Percentiles rank a stretch among this genome's conserved stretches.
Conservation (phyloP, 2,797 vertebrate species). For the Gadopsis marmoratus region DNA sequence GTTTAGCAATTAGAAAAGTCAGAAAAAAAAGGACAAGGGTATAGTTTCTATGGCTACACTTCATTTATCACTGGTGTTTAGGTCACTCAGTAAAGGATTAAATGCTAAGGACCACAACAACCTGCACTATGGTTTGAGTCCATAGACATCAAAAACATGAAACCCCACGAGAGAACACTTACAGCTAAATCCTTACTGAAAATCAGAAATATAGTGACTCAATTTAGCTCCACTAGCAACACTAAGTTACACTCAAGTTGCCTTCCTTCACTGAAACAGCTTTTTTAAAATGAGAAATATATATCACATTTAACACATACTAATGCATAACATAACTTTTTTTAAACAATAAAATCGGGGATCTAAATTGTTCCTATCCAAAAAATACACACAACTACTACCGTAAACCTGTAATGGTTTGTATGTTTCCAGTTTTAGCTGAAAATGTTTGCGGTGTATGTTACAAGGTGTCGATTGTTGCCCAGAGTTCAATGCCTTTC, state of each 20-base stretch:
- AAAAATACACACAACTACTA: constrained; percentile 17
- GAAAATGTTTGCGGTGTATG: constrained; percentile 50
- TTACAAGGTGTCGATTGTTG: constrained; percentile 68
- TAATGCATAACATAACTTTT: not conserved
- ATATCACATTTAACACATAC: not conserved
- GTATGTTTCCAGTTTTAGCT: constrained; percentile 49
- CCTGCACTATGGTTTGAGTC: constrained; percentile 18
- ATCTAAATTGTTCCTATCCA: not conserved
- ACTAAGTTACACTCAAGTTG: constrained; percentile 5
- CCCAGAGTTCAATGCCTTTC: constrained; percentile 70
- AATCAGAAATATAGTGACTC: not conserved
- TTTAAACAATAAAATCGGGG: not conserved
- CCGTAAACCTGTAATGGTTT: constrained; percentile 22
- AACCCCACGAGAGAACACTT: not conserved
- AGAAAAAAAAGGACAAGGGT: constrained; percentile 34
- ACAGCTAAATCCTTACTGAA: not conserved
- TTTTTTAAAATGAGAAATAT: constrained; percentile 2
- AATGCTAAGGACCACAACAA: constrained; percentile 17
- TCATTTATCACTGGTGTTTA: constrained; percentile 64
- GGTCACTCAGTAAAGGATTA: constrained; percentile 44
- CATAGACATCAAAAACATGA: constrained; percentile 4
- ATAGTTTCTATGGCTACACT: constrained; percentile 56
- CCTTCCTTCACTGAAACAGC: not conserved
- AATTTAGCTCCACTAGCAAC: not conserved
- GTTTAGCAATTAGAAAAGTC: constrained; percentile 74